Conservation (phyloP, 1,140 invertebrate genomes). For the Euwallacea similis region DNA sequence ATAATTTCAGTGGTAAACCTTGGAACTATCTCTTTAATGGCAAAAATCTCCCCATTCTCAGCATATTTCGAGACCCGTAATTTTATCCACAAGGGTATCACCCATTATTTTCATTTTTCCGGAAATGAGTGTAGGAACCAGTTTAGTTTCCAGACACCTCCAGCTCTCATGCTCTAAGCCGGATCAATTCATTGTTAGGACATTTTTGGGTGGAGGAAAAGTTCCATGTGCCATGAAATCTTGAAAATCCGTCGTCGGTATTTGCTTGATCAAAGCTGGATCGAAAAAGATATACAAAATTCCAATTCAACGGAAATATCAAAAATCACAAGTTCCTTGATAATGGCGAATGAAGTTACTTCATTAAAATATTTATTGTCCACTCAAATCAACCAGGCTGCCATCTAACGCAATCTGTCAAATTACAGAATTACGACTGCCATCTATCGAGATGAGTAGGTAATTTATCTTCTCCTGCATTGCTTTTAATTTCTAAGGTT, state of each 20-base stretch:
- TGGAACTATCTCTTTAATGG: conserved; percentile 42
- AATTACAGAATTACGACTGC: too few species aligned
- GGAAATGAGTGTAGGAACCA: neutral
- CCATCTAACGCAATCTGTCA: too few species aligned
- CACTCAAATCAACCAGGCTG: too few species aligned
- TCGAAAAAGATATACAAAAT: neutral
- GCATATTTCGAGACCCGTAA: conserved; percentile 8
- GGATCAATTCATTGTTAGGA: neutral
- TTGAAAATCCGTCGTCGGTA: neutral
- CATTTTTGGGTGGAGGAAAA: neutral
- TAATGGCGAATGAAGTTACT: too few species aligned
- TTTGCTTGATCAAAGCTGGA: neutral
- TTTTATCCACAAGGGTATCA: conserved; percentile 30
- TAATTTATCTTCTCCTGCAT: too few species aligned
- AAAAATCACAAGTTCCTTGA: too few species aligned
- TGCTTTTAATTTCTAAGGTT: too few species aligned
- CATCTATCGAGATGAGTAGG: too few species aligned
- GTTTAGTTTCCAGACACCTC: neutral
- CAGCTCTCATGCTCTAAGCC: neutral
- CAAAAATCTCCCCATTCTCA: neutral
- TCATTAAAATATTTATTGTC: too few species aligned
- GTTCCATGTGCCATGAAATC: neutral
- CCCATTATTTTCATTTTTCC: conserved; percentile 5
- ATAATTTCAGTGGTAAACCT: conserved; percentile 58
- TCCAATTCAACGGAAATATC: too few species aligned